These are phyloP conservation scores for Melinopterus prodromus DNA, from an alignment of 2,888 invertebrate genomes.

Conservation along the genomic window DNA sequence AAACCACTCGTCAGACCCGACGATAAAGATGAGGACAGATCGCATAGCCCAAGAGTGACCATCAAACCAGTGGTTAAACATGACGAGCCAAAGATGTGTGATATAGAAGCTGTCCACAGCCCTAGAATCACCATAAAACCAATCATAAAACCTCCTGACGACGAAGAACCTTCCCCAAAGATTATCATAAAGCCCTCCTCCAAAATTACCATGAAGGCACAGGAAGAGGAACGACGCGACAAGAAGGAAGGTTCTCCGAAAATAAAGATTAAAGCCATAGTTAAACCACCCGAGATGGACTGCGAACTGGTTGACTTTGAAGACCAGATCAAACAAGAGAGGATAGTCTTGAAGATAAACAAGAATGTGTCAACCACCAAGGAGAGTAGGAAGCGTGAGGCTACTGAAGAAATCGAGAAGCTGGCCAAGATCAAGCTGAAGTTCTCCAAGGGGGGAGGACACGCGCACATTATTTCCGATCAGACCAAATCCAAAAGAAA, in stretches of 20 bases:
- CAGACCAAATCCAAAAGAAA: slow-evolving; percentile 37
- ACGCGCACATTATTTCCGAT: slow-evolving; percentile 56
- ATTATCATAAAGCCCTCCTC: slow-evolving; percentile 54
- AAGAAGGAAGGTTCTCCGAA: slow-evolving; percentile 44
- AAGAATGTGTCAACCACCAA: slow-evolving; percentile 59
- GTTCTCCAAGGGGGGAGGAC: slow-evolving; percentile 61
- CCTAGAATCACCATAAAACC: slow-evolving; percentile 64
- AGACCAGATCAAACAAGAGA: slow-evolving; percentile 55
- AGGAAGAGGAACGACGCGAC: slow-evolving; percentile 27
- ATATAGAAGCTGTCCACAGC: slow-evolving; percentile 47
- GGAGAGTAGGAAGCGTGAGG: slow-evolving; percentile 51
- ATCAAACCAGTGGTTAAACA: slow-evolving; percentile 65
- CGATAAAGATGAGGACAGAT: slow-evolving; percentile 45
- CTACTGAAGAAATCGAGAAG: slow-evolving; percentile 55
- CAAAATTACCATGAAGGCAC: slow-evolving; percentile 42
- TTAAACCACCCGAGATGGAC: slow-evolving; percentile 43
- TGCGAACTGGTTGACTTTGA: slow-evolving; percentile 47
- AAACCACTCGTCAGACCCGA: slow-evolving; percentile 61
- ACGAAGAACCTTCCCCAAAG: slow-evolving; percentile 47
- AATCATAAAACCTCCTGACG: slow-evolving; percentile 54
- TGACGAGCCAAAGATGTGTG: slow-evolving; percentile 54
- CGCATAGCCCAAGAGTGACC: slow-evolving; percentile 62
- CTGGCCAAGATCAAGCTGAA: slow-evolving; percentile 65
- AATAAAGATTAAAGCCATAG: slow-evolving; percentile 49
- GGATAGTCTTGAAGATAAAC: slow-evolving; percentile 73